These are phyloP conservation scores for Tursiops truncatus DNA, from an alignment of 2,113 vertebrate genomes.

Conservation along the genomic window DNA sequence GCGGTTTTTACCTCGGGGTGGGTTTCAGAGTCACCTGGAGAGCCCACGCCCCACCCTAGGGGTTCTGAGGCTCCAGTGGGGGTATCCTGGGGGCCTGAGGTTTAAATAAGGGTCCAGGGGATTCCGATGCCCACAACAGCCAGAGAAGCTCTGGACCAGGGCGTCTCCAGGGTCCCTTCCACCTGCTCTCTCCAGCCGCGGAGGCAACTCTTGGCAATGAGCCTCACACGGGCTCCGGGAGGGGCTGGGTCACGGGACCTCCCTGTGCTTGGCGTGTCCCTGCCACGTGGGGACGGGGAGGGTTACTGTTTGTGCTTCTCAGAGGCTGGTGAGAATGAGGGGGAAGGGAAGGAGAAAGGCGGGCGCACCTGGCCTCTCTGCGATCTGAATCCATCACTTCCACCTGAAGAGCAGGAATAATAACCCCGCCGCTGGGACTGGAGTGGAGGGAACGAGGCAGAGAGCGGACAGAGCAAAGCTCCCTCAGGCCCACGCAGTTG, in stretches of 20 bases:
- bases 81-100: not conserved
- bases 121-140: not conserved
- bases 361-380: rapidly evolving
- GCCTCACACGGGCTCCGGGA: rapidly evolving
- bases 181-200: not conserved
- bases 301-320: not conserved
- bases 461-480: rapidly evolving
- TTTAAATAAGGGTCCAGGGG: not conserved
- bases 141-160: not conserved
- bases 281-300: no score
- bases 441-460: not conserved
- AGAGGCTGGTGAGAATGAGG: no score
- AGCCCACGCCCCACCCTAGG: not conserved
- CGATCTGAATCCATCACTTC: not conserved
- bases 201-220: not conserved
- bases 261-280: no score
- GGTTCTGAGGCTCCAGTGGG: not conserved
- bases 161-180: not conserved
- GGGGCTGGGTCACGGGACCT: not conserved
- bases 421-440: rapidly evolving
- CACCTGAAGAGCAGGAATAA: not conserved
- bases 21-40: not conserved
- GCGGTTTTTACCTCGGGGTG: not conserved
- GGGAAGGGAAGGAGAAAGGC: not conserved
- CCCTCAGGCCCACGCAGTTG: rapidly evolving